These are phyloP conservation scores for Taxidea taxus DNA, from an alignment of 2,113 vertebrate genomes.

Conservation along the genomic window DNA sequence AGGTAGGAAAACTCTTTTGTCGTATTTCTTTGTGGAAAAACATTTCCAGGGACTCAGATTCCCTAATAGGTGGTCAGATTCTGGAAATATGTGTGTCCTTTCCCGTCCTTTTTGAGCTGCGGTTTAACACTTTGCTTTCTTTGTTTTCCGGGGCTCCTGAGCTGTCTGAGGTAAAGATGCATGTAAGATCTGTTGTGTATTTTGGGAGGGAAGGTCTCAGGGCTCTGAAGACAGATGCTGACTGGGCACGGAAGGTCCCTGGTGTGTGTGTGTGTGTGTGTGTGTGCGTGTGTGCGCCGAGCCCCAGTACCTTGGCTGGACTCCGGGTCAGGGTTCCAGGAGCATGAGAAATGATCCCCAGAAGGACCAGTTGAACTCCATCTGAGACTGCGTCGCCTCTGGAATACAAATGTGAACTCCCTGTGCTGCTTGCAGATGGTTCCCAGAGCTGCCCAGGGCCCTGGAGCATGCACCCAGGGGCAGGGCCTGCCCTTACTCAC, in stretches of 20 bases:
- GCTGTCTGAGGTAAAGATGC: neutral
- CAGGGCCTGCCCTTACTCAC: constrained; percentile 76
- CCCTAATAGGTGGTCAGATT: constrained; percentile 37
- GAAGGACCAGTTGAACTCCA: constrained; percentile 33
- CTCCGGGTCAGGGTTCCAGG: constrained; percentile 16
- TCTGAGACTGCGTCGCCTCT: neutral
- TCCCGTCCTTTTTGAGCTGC: neutral
- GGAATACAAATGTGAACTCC: constrained; percentile 22
- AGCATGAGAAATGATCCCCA: constrained; percentile 53
- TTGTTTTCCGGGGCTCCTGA: neutral
- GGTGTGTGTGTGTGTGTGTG: neutral
- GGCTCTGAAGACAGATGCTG: neutral
- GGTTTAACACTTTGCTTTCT: constrained; percentile 13
- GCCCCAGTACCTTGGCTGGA: neutral
- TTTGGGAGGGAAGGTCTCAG: constrained; percentile 2
- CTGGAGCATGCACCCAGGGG: constrained; percentile 29
- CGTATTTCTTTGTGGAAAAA: neutral
- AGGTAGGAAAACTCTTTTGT: neutral
- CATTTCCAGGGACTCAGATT: constrained; percentile 22
- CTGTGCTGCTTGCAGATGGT: constrained; percentile 8
- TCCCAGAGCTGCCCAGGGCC: constrained; percentile 61
- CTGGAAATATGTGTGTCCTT: neutral
- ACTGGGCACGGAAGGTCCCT: neutral
- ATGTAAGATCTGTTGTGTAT: neutral
- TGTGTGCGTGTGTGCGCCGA: neutral